phyloP scores from a whole-genome alignment of 2,113 vertebrate genomes.

The Lonchura striata region DNA sequence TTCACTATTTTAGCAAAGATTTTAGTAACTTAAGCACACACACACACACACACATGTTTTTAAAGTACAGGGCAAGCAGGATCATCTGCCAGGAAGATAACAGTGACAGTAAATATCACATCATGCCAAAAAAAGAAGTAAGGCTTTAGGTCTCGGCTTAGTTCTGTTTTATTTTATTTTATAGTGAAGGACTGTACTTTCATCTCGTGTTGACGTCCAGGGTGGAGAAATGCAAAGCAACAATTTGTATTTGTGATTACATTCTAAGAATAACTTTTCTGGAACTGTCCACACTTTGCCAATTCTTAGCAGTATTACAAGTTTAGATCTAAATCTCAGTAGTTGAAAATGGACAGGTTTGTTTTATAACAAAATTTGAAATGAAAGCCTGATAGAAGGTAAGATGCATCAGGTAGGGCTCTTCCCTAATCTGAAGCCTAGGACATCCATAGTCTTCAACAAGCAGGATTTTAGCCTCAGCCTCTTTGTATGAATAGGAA shows the following conservation, averaged over 20 bases:
- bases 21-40: neutral
- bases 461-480: neutral
- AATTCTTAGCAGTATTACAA: neutral
- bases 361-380: neutral
- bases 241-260: neutral
- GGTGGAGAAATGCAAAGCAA: neutral
- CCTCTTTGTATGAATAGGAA: neutral
- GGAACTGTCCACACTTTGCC: neutral
- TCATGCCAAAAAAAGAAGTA: rapidly evolving
- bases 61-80: neutral
- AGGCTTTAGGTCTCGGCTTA: neutral
- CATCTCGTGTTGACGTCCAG: neutral
- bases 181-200: neutral
- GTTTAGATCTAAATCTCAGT: neutral
- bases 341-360: neutral
- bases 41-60: neutral
- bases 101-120: neutral
- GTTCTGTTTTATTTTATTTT: neutral
- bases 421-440: neutral
- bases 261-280: neutral
- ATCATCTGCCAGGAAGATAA: neutral
- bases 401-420: neutral
- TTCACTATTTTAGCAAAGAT: neutral
- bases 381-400: neutral
- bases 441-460: rapidly evolving